phyloP scores from a whole-genome alignment of 2,113 vertebrate genomes.

The Nesospiza acunhae region DNA sequence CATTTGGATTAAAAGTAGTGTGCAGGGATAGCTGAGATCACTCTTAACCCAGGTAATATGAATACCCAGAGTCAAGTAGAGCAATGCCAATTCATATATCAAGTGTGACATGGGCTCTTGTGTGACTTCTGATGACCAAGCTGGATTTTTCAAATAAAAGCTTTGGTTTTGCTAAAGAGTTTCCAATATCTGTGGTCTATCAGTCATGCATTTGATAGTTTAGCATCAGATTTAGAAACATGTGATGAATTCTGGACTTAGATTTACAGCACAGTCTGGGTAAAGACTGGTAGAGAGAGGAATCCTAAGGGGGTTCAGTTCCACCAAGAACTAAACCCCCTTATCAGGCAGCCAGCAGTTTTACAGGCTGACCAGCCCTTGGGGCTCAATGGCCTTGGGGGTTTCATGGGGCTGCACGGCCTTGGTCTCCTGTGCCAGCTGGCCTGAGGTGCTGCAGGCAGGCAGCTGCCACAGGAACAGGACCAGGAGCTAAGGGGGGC shows the following conservation, averaged over 20 bases:
- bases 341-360: not conserved
- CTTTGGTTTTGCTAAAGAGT: not conserved
- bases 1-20: not conserved
- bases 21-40: not conserved
- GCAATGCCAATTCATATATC: not conserved
- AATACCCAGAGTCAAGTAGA: not conserved
- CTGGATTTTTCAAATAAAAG: not conserved
- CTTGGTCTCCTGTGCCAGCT: not conserved
- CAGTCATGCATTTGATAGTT: not conserved
- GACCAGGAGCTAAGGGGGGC: not conserved
- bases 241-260: not conserved
- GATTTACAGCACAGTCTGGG: not conserved
- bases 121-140: not conserved
- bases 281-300: not conserved
- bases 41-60: not conserved
- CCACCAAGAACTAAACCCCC: not conserved
- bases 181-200: not conserved
- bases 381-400: accelerated
- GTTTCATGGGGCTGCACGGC: not conserved
- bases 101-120: not conserved
- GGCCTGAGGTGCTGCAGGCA: not conserved
- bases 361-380: accelerated
- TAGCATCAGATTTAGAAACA: not conserved
- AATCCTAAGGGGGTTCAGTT: not conserved
- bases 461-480: not conserved